Evolutionary conservation across 2,888 invertebrate species (phyloP).

Genomic region (Strigamia transsilvanica): DNA sequence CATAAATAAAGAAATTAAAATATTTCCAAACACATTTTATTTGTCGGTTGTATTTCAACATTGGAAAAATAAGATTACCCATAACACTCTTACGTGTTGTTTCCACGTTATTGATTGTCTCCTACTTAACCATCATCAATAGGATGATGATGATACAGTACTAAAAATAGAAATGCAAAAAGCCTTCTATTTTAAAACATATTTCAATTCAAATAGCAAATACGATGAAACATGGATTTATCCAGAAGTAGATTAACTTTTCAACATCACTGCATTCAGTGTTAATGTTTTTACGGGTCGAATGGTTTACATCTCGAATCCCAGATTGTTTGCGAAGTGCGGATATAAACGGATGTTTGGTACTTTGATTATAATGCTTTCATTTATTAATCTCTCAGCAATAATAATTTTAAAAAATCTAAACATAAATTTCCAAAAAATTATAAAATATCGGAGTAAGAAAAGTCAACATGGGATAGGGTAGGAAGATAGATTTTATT

Average conservation of each 20-base stretch:
- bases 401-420: background rate
- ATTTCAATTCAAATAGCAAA: background rate
- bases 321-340: background rate
- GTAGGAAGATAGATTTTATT: background rate
- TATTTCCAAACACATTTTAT: too few relatives aligned
- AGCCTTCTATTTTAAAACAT: conserved; percentile 4
- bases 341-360: background rate
- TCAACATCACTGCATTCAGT: background rate
- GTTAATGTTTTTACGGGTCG: background rate
- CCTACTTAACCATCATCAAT: conserved; percentile 5
- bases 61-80: background rate
- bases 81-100: background rate
- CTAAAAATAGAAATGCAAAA: conserved; percentile 8
- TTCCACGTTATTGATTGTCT: conserved; percentile 3
- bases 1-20: too few relatives aligned
- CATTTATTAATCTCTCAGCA: background rate
- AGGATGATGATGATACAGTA: background rate
- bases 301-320: background rate
- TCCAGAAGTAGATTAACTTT: conserved; percentile 13
- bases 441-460: background rate
- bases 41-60: background rate
- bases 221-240: background rate
- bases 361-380: background rate
- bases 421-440: background rate
- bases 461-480: background rate